phyloP scores from a whole-genome alignment of 2,888 invertebrate species.

The Acrobasis suavella region DNA sequence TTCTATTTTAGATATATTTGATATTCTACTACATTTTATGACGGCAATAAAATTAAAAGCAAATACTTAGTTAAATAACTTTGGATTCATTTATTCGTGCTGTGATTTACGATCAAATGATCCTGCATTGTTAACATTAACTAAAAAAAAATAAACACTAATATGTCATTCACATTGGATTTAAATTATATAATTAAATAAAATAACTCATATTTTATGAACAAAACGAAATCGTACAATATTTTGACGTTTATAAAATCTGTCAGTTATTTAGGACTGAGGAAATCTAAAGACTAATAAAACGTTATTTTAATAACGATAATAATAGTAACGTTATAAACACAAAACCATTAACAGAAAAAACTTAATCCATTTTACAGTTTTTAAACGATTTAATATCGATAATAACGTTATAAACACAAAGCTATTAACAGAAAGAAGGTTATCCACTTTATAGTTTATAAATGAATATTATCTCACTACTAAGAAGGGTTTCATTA shows the following conservation, averaged over 20 bases:
- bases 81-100: not conserved
- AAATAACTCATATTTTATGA: not conserved
- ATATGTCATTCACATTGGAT: not conserved
- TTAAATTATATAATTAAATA: not conserved
- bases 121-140: not conserved
- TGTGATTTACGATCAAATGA: not conserved
- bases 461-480: not conserved
- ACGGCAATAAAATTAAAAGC: slow-evolving; percentile 6
- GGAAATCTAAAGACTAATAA: not conserved
- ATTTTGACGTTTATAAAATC: not conserved
- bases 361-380: too few relatives aligned
- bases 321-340: not conserved
- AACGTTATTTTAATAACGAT: not conserved
- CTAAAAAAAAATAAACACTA: not conserved
- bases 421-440: not conserved
- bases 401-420: not conserved
- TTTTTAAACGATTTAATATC: too few relatives aligned
- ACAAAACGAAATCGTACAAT: not conserved
- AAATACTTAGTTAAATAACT: slow-evolving; percentile 4
- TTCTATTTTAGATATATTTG: not conserved
- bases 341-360: not conserved
- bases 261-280: not conserved
- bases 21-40: slow-evolving; percentile 2
- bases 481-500: slow-evolving; percentile 2
- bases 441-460: slow-evolving; percentile 10